Evolutionary conservation across 53 echinoderm and acorn worm species (phyloP).

Genomic region (Arbacia lixula): DNA sequence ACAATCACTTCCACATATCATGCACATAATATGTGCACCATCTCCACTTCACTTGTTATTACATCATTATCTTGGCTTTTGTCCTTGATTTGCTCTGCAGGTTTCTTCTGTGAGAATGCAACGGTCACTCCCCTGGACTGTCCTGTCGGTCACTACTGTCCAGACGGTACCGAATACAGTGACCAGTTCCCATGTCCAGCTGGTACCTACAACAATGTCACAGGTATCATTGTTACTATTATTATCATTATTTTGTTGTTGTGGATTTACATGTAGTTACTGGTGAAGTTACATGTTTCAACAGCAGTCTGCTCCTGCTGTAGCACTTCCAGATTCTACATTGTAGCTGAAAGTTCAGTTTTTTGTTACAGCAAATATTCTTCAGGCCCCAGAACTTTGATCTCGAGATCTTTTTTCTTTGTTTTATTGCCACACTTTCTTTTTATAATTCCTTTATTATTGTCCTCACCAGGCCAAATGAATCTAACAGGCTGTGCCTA

Average conservation of each 20-base stretch:
- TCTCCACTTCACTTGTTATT: too few relatives aligned
- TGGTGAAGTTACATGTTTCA: not conserved
- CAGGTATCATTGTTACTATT: slow-evolving; percentile 56
- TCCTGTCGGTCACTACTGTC: slow-evolving; percentile 94
- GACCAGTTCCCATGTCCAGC: slow-evolving; percentile 91
- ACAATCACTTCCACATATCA: too few relatives aligned
- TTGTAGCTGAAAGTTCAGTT: too few relatives aligned
- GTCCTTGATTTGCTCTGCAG: slow-evolving; percentile 7
- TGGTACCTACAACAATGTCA: slow-evolving; percentile 90
- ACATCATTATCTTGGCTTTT: too few relatives aligned
- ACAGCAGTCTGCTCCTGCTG: not conserved
- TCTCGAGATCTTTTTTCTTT: too few relatives aligned
- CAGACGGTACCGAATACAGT: slow-evolving; percentile 79
- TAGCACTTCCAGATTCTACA: not conserved
- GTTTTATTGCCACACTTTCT: not conserved
- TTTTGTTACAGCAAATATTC: too few relatives aligned
- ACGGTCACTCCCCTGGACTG: slow-evolving; percentile 88
- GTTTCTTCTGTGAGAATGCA: slow-evolving; percentile 91
- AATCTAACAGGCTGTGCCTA: slow-evolving; percentile 78
- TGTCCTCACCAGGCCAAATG: slow-evolving; percentile 67
- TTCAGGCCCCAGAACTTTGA: too few relatives aligned
- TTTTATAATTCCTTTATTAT: not conserved
- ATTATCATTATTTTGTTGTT: too few relatives aligned
- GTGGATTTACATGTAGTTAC: not conserved
- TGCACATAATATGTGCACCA: too few relatives aligned